phyloP scores from a whole-genome alignment of 2,888 invertebrate genomes.

The Heliothis peltigera region DNA sequence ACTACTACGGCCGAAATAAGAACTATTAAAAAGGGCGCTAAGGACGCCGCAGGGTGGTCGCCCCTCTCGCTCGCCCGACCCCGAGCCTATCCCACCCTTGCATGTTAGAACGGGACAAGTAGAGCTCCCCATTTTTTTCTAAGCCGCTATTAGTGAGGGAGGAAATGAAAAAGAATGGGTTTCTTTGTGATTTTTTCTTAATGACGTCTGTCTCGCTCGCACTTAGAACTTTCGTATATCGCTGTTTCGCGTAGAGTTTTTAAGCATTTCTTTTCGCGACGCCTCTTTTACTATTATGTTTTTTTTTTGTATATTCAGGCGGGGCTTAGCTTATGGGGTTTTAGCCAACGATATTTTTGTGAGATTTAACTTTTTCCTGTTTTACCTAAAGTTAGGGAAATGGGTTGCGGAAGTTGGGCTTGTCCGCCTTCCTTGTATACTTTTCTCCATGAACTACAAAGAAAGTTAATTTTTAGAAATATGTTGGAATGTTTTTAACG shows the following conservation, averaged over 20 bases:
- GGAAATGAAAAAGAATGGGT: slow-evolving; percentile 89
- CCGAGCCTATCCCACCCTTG: slow-evolving; percentile 79
- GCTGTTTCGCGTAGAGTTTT: slow-evolving; percentile 78
- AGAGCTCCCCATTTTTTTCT: slow-evolving; percentile 86
- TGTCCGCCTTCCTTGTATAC: slow-evolving; percentile 45
- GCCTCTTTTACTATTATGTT: slow-evolving; percentile 85
- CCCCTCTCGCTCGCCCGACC: slow-evolving; percentile 87
- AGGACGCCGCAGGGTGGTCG: slow-evolving; percentile 77
- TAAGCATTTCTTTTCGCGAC: slow-evolving; percentile 84
- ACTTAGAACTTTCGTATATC: slow-evolving; percentile 65
- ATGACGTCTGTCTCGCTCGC: slow-evolving; percentile 82
- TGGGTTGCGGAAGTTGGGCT: slow-evolving; percentile 53
- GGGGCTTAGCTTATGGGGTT: slow-evolving; percentile 85
- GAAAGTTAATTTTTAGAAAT: neutral
- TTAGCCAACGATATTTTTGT: slow-evolving; percentile 80
- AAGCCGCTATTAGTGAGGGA: slow-evolving; percentile 88
- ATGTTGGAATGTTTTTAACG: neutral
- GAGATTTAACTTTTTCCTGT: slow-evolving; percentile 76
- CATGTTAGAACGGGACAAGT: slow-evolving; percentile 83
- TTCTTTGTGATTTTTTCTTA: slow-evolving; percentile 89
- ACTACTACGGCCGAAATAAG: slow-evolving; percentile 84
- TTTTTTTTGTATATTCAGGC: slow-evolving; percentile 86
- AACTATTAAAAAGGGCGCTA: slow-evolving; percentile 88
- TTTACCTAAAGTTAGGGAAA: slow-evolving; percentile 78
- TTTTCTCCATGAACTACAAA: slow-evolving; percentile 2